Evolutionary conservation across 2,888 invertebrate species (phyloP).

Genomic region (Drosophila subsilvestris): DNA sequence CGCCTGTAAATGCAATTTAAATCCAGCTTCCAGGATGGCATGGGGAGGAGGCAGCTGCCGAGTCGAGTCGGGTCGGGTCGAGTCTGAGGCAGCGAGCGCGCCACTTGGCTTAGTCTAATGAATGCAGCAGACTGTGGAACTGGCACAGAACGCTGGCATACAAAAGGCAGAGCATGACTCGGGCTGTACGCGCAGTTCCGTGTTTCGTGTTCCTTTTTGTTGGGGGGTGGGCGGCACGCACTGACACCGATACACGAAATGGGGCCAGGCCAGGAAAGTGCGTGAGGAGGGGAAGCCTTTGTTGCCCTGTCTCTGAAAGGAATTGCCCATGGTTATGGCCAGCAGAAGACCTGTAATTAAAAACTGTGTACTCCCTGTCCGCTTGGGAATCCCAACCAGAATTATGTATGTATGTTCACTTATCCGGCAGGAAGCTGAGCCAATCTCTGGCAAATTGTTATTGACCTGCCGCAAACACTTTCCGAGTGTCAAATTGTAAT

Average conservation of each 20-base stretch:
- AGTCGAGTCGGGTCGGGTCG: too few relatives aligned
- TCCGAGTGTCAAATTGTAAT: constrained; percentile 52
- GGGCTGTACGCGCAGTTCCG: not conserved
- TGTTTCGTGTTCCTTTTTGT: too few relatives aligned
- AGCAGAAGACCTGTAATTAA: constrained; percentile 50
- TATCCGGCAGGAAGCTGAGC: constrained; percentile 42
- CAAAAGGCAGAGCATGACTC: constrained; percentile 53
- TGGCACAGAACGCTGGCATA: constrained; percentile 62
- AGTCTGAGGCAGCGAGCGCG: constrained; percentile 31
- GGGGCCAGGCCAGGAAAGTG: constrained; percentile 25
- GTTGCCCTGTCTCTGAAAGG: constrained; percentile 34
- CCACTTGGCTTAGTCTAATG: constrained; percentile 76
- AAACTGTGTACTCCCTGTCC: constrained; percentile 29
- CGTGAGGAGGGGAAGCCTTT: constrained; percentile 29
- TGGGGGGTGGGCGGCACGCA: constrained; percentile 65
- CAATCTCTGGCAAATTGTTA: constrained; percentile 44
- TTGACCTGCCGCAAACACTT: constrained; percentile 46
- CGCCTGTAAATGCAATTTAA: constrained; percentile 71
- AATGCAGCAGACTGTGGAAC: constrained; percentile 77
- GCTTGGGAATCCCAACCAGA: constrained; percentile 18
- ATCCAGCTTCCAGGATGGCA: constrained; percentile 24
- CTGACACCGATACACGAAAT: constrained; percentile 56
- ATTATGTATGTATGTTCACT: constrained; percentile 73
- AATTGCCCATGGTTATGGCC: constrained; percentile 65
- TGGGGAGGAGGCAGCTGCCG: too few relatives aligned